Evolutionary conservation across 2,888 invertebrate species (phyloP).

Genomic region (Notocelia uddmanniana): DNA sequence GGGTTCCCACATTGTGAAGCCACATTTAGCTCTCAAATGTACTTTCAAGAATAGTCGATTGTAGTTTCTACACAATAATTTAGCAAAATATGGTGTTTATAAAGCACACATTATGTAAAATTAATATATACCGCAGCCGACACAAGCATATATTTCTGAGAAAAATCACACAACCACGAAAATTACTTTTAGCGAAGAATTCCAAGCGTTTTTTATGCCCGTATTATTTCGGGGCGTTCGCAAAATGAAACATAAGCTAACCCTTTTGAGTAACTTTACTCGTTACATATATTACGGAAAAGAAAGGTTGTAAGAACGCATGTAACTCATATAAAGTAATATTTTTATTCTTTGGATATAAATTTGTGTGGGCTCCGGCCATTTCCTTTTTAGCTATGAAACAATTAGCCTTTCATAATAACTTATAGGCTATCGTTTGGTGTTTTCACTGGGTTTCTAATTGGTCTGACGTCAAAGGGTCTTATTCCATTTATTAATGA

Average conservation of each 20-base stretch:
- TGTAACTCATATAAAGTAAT: not conserved
- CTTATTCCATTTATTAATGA: not conserved
- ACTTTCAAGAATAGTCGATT: too few species aligned
- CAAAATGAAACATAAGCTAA: slow-evolving; percentile 25
- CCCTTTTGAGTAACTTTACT: slow-evolving; percentile 16
- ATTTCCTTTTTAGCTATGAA: slow-evolving; percentile 22
- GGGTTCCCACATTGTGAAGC: too few species aligned
- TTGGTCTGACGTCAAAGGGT: slow-evolving; percentile 10
- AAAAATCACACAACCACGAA: not conserved
- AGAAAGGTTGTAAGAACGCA: not conserved
- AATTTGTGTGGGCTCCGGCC: slow-evolving; percentile 11
- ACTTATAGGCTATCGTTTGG: slow-evolving; percentile 12
- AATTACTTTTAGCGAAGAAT: not conserved
- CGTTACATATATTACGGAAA: not conserved
- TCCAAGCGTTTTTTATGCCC: not conserved
- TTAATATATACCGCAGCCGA: not conserved
- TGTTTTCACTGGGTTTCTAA: slow-evolving; percentile 19
- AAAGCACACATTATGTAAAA: too few species aligned
- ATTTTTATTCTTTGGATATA: not conserved
- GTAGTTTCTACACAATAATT: too few species aligned
- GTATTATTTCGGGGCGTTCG: slow-evolving; percentile 8
- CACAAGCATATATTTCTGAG: too few species aligned
- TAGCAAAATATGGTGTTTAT: too few species aligned
- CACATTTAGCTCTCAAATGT: too few species aligned
- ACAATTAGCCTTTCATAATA: slow-evolving; percentile 36